These are phyloP conservation scores for Anisognathus igniventris DNA, from an alignment of 2,797 vertebrate genomes.

Conservation along the genomic window DNA sequence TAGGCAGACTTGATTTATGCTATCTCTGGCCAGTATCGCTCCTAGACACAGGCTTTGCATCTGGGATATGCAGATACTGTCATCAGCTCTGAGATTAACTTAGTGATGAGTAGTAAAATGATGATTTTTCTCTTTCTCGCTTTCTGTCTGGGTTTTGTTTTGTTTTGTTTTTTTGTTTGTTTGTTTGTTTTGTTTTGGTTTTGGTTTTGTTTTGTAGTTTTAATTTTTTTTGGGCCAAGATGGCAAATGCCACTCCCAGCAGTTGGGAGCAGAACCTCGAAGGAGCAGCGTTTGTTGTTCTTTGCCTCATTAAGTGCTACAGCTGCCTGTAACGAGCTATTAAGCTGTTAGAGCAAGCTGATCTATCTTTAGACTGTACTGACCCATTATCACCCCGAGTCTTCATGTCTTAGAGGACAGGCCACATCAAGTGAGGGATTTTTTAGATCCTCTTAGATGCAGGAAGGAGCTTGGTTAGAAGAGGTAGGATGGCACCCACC, in stretches of 20 bases:
- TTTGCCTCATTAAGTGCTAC: neutral
- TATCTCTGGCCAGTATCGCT: neutral
- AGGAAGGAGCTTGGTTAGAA: neutral
- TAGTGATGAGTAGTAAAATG: neutral
- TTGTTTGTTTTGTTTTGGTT: neutral
- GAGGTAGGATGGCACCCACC: neutral
- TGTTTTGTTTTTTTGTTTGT: too few species aligned
- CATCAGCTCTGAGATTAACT: neutral
- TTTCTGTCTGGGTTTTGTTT: too few species aligned
- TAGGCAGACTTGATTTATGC: neutral
- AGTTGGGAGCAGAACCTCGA: neutral
- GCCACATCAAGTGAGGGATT: constrained; percentile 26
- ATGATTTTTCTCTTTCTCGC: neutral
- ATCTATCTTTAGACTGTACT: constrained; percentile 51
- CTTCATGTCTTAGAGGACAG: neutral
- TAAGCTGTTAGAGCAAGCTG: constrained; percentile 23
- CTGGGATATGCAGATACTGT: neutral
- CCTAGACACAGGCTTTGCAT: neutral
- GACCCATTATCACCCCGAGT: neutral
- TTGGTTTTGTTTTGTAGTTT: neutral
- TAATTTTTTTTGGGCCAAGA: neutral
- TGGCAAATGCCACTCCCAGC: neutral
- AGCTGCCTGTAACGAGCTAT: constrained; percentile 1
- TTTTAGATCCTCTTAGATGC: constrained; percentile 53
- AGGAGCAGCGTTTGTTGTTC: neutral